Evolutionary conservation across 2,113 vertebrate species (phyloP).

Genomic region (Sphyrna mokarran): DNA sequence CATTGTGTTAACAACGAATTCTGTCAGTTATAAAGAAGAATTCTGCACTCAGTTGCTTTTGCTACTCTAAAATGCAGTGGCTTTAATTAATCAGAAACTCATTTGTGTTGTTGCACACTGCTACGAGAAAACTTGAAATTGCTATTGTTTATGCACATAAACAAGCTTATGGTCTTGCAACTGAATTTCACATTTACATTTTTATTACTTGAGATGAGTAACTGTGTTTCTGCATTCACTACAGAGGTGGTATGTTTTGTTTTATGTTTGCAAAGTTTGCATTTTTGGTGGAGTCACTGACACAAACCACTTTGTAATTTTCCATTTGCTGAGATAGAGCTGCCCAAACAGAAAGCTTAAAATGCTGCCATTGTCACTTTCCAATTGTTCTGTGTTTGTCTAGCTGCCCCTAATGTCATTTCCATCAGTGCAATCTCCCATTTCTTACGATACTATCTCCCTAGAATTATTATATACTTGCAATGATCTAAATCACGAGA

Average conservation of each 20-base stretch:
- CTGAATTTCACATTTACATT: conserved; percentile 8
- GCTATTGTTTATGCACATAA: not conserved
- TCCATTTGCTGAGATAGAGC: not conserved
- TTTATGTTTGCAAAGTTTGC: not conserved
- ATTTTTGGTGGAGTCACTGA: not conserved
- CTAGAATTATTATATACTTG: not conserved
- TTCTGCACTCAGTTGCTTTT: not conserved
- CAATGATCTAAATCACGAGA: not conserved
- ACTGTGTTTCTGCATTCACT: not conserved
- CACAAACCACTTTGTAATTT: not conserved
- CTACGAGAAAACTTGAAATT: not conserved
- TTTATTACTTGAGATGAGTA: conserved; percentile 3
- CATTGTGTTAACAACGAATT: not conserved
- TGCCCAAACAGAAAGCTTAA: too few relatives aligned
- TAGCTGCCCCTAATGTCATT: not conserved
- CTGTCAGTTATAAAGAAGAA: not conserved
- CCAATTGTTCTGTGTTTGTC: not conserved
- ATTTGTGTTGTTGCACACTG: not conserved
- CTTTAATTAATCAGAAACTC: not conserved
- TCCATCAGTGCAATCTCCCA: not conserved
- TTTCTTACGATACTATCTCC: too few relatives aligned
- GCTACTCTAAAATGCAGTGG: not conserved
- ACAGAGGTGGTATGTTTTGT: not conserved
- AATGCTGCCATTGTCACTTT: not conserved
- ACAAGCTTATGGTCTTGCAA: not conserved